These are phyloP conservation scores for Euura lappo DNA, from an alignment of 1,140 invertebrate genomes.

Conservation along the genomic window DNA sequence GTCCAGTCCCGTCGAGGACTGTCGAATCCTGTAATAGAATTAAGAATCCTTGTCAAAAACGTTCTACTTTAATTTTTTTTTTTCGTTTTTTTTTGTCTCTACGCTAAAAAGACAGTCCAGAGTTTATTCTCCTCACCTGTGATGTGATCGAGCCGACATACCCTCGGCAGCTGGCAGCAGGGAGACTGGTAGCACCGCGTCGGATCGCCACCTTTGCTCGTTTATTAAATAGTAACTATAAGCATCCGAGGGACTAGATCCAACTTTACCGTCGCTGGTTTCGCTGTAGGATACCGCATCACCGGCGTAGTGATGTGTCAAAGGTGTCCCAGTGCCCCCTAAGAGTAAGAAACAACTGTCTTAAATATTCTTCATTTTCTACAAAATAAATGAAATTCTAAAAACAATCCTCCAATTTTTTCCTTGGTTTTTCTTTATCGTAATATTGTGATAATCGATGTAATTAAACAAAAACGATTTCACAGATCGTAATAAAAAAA, in stretches of 20 bases:
- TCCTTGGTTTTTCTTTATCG: too few species aligned
- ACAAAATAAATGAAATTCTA: too few species aligned
- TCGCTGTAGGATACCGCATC: conserved; percentile 37
- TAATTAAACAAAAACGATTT: too few species aligned
- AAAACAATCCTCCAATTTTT: too few species aligned
- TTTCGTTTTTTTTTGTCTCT: not conserved
- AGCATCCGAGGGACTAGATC: conserved; percentile 35
- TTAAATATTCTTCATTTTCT: too few species aligned
- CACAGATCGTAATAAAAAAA: not conserved
- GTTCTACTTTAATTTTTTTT: not conserved
- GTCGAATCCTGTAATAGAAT: conserved; percentile 44
- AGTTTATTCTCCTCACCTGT: conserved; percentile 43
- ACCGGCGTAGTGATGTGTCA: conserved; percentile 38
- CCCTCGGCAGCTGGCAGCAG: conserved; percentile 50
- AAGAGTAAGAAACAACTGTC: too few species aligned
- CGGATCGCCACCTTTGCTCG: conserved; percentile 46
- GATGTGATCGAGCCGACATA: conserved; percentile 56
- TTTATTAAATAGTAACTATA: conserved; percentile 44
- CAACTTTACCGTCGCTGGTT: conserved; percentile 38
- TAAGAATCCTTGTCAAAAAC: too few species aligned
- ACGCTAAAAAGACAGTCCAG: not conserved
- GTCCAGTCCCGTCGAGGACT: conserved; percentile 60
- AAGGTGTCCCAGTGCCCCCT: conserved; percentile 41
- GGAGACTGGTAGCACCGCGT: conserved; percentile 46
- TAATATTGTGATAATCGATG: too few species aligned